phyloP scores from a whole-genome alignment of 2,888 invertebrate species.

The Apodemia hepburni region DNA sequence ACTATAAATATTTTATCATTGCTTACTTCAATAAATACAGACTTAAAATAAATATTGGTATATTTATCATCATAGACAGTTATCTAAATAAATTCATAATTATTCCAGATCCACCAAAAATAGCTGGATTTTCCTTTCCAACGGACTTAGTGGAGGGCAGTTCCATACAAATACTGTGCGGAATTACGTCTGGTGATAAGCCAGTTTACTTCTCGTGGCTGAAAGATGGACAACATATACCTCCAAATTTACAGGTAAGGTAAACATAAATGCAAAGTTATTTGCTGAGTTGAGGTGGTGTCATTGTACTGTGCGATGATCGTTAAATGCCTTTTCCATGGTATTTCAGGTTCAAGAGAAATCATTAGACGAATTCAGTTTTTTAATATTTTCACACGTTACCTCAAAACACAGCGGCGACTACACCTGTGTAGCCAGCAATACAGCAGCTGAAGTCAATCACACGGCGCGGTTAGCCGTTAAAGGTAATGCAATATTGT shows the following conservation, averaged over 20 bases:
- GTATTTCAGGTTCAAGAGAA: conserved; percentile 81
- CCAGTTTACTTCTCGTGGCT: conserved; percentile 86
- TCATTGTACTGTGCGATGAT: neutral
- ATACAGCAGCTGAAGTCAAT: conserved; percentile 85
- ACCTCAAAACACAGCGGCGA: conserved; percentile 85
- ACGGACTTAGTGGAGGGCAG: conserved; percentile 90
- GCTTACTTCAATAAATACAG: no score
- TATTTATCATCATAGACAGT: no score
- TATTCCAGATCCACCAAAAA: conserved; percentile 86
- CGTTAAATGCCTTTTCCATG: neutral
- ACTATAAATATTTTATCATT: no score
- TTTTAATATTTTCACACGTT: conserved; percentile 86
- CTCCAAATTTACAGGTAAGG: conserved; percentile 80
- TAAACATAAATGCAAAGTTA: neutral
- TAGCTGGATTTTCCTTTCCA: conserved; percentile 92
- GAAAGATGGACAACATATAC: conserved; percentile 83
- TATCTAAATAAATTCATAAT: neutral
- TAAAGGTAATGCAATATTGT: conserved; percentile 71
- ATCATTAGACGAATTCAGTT: conserved; percentile 85
- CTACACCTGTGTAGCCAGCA: conserved; percentile 87
- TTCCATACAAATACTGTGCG: conserved; percentile 90
- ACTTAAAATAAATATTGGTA: no score
- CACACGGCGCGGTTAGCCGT: conserved; percentile 86
- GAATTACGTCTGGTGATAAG: conserved; percentile 86
- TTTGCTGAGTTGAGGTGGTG: neutral